Evolutionary conservation across 2,797 vertebrate species (phyloP).

Genomic region (Scolopax rusticola): DNA sequence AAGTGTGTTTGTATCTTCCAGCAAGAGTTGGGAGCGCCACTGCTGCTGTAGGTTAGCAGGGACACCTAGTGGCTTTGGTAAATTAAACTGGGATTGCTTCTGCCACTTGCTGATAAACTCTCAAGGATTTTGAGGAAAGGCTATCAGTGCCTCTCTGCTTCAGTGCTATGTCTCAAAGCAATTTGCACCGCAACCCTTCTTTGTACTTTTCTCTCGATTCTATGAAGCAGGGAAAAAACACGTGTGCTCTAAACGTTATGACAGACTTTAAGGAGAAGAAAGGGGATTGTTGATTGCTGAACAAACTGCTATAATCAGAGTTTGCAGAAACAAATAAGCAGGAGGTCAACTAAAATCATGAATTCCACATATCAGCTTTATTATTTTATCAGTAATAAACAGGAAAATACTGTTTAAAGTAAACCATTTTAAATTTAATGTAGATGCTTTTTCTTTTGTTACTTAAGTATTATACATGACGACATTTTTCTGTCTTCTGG

Average conservation of each 20-base stretch:
- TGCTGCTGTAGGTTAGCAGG: not conserved
- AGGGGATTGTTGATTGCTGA: not conserved
- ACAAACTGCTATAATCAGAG: not conserved
- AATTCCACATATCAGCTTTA: not conserved
- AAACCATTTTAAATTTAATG: not conserved
- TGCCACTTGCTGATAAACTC: not conserved
- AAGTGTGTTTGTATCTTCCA: not conserved
- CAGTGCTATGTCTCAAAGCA: not conserved
- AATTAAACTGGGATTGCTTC: not conserved
- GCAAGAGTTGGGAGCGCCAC: fast-evolving
- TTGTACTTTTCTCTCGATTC: not conserved
- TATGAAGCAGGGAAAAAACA: fast-evolving
- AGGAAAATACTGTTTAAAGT: not conserved
- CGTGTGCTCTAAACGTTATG: not conserved
- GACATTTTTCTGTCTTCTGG: not conserved
- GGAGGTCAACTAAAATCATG: not conserved
- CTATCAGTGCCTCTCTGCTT: not conserved
- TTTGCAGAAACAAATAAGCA: not conserved
- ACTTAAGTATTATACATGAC: not conserved
- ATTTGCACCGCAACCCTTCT: not conserved
- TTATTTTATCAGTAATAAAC: not conserved
- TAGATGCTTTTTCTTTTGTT: not conserved
- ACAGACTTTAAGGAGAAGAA: not conserved
- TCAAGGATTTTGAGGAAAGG: fast-evolving
- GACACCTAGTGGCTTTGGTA: constrained; percentile 47